phyloP scores from a whole-genome alignment of 2,797 vertebrate species.

The Urocyon cinereoargenteus region DNA sequence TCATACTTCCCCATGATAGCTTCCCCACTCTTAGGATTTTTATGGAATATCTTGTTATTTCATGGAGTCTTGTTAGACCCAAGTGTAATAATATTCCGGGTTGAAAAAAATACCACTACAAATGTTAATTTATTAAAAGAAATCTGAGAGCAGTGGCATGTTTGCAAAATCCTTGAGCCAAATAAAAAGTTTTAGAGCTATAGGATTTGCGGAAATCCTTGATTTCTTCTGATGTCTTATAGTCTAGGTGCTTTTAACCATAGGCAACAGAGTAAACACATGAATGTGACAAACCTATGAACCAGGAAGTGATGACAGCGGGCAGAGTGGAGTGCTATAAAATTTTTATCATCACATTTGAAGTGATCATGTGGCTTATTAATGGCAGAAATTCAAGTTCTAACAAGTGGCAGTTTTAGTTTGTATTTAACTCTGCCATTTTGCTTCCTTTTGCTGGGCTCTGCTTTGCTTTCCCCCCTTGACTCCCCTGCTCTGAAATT shows the following conservation, averaged over 20 bases:
- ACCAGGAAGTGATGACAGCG: slow-evolving; percentile 16
- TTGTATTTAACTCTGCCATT: background rate
- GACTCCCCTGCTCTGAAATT: background rate
- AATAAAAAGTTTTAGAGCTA: background rate
- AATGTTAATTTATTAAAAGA: background rate
- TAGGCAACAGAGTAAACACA: background rate
- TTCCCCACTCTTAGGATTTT: slow-evolving; percentile 61
- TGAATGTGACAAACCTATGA: background rate
- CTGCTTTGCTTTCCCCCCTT: background rate
- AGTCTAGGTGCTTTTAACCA: background rate
- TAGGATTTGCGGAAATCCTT: background rate
- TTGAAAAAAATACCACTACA: slow-evolving; percentile 19
- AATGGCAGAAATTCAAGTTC: slow-evolving; percentile 41
- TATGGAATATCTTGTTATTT: slow-evolving; percentile 41
- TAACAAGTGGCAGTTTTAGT: background rate
- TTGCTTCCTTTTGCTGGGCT: background rate
- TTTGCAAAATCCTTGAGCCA: background rate
- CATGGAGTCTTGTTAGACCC: slow-evolving; percentile 18
- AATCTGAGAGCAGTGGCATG: background rate
- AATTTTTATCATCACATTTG: background rate
- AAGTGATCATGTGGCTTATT: slow-evolving; percentile 29
- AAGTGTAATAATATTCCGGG: background rate
- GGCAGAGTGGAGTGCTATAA: slow-evolving; percentile 6
- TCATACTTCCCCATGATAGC: slow-evolving; percentile 23
- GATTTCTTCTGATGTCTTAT: slow-evolving; percentile 35